Conservation (phyloP, 2,113 vertebrate genomes). For the Dicrurus megarhynchus region DNA sequence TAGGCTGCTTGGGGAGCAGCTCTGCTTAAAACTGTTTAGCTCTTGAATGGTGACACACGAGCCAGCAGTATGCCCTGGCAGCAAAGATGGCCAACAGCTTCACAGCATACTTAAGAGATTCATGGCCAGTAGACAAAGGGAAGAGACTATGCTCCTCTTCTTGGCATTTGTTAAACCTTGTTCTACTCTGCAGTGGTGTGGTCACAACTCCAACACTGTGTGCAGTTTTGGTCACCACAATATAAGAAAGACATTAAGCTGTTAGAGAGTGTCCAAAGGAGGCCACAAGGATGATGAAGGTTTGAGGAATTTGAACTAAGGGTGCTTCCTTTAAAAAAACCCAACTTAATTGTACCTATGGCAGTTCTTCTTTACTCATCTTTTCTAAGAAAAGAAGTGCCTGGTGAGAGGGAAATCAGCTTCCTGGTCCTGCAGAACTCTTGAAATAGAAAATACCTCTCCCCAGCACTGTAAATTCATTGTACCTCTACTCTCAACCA, state of each 20-base stretch:
- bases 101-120: not conserved
- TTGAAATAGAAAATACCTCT: not conserved
- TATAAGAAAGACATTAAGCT: not conserved
- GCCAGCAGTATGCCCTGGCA: not conserved
- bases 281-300: not conserved
- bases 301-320: not conserved
- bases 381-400: not conserved
- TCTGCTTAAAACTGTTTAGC: not conserved
- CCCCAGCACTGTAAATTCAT: not conserved
- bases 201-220: not conserved
- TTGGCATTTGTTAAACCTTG: not conserved
- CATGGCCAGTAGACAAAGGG: not conserved
- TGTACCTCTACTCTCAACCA: not conserved
- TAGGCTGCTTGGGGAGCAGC: not conserved
- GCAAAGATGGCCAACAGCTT: not conserved
- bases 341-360: not conserved
- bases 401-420: not conserved
- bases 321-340: not conserved
- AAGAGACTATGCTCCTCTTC: not conserved
- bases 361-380: not conserved
- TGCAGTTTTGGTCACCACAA: not conserved
- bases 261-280: not conserved
- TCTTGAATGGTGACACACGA: not conserved
- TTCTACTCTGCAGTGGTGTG: not conserved
- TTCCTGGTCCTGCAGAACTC: not conserved